Evolutionary conservation across 2,797 vertebrate species (phyloP), one percentile per base, ranked within the genome.

Genomic region (Danio aesculapii): DNA sequence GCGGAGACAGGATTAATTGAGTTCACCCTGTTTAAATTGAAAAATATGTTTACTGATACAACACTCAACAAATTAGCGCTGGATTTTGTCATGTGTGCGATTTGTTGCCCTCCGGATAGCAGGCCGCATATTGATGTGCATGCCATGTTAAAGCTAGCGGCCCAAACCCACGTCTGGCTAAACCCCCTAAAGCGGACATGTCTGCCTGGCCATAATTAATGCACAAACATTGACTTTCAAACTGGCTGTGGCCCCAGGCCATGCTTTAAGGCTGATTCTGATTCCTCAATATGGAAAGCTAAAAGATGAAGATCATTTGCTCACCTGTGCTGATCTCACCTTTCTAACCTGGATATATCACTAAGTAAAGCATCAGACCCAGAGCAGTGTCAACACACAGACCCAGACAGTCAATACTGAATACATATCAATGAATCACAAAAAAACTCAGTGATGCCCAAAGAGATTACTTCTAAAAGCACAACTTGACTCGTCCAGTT

Each of bases 161-260:
- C 53, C 46, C 71, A 79, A 63, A 63, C 58, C 17, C 58, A 63
- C 46, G 61, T 66, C 43, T 66, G 47, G 19, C 17, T n/a, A 62
- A 62, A 88, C 87, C 91, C 91, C 91, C 91, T 90, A 90, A 86
- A 88, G 90, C 84, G 17, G 86, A 89, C 89, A 82, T 66, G 77
- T 82, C 77, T 71, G 84, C 46, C 81, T 90, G 91, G 86, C 90
- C 89, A 88, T 94, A 91, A 93, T 94, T 93, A 92, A 92, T 92
- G 89, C 90, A 77, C 73, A 75, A 92, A 92, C 89, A 91, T 90
- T 92, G 92, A 93, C 91, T 93, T 94, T 94, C 90, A 93, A 93
- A 93, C 91, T 88, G 81, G 83, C 79, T 84, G 87, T 76, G 1
- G 92, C 93, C 92, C 85, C 83, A 82, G 92, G 92, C 91, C 84